Percentiles rank a stretch among this genome's conserved stretches.
These are phyloP conservation scores for Podarcis siculus DNA, from an alignment of 2,797 vertebrate genomes.

Conservation along the genomic window DNA sequence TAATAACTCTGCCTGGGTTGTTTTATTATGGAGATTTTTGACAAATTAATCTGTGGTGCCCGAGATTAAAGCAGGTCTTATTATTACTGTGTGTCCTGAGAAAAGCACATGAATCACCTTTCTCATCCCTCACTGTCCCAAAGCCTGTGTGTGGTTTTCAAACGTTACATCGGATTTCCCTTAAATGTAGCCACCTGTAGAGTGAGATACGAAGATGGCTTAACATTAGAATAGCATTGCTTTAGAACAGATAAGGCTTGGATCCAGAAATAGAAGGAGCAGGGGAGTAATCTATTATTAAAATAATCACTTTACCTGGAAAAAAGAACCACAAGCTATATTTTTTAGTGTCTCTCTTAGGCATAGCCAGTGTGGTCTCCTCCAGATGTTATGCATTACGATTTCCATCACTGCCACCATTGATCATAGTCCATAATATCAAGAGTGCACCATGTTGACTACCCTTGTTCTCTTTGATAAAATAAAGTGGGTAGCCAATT, in stretches of 20 bases:
- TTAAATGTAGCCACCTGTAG: background rate
- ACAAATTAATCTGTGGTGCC: conserved; percentile 59
- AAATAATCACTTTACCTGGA: conserved; percentile 26
- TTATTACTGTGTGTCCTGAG: conserved; percentile 33
- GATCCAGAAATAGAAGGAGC: background rate
- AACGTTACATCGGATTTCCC: conserved; percentile 44
- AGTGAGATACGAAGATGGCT: conserved; percentile 14
- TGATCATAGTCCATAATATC: no score
- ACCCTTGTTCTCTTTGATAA: no score
- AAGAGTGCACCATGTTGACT: no score
- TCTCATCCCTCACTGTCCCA: conserved; percentile 56
- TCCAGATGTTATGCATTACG: no score
- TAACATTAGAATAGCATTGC: conserved; percentile 12
- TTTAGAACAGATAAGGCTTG: background rate
- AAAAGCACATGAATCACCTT: conserved; percentile 33
- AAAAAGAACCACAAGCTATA: background rate
- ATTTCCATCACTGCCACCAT: no score
- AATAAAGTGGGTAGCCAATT: no score
- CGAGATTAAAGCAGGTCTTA: conserved; percentile 60
- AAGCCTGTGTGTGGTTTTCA: conserved; percentile 24
- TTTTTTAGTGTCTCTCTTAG: conserved; percentile 14
- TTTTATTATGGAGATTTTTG: conserved; percentile 48
- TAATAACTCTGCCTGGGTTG: conserved; percentile 44
- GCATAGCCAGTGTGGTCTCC: no score
- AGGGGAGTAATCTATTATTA: conserved; percentile 21